A percentile compares a stretch with the other conserved stretches of the same genome.
Evolutionary conservation across 2,888 invertebrate species (phyloP).

Genomic region (Mechanitis messenoides): DNA sequence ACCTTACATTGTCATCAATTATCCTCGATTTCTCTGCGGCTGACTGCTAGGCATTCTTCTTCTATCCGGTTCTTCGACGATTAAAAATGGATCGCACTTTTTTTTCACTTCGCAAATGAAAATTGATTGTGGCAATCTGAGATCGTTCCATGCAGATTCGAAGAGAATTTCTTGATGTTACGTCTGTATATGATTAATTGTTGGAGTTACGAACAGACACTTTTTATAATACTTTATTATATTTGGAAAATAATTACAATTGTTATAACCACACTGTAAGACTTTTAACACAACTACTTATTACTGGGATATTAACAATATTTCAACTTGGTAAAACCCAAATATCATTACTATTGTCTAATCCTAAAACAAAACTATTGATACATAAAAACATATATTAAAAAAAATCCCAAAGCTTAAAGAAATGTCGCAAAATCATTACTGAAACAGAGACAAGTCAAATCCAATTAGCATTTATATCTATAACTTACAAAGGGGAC

Average conservation of each 20-base stretch:
- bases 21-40: conserved; percentile 68
- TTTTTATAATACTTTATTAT: background rate
- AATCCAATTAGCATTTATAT: conserved; percentile 35
- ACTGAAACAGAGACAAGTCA: too few species aligned
- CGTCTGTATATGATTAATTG: conserved; percentile 45
- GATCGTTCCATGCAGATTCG: conserved; percentile 67
- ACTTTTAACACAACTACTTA: too few species aligned
- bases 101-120: conserved; percentile 51
- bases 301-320: too few species aligned
- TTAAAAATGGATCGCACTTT: conserved; percentile 61
- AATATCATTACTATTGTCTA: too few species aligned
- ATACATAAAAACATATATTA: too few species aligned
- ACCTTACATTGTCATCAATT: conserved; percentile 70
- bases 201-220: conserved; percentile 5
- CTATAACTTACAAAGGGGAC: conserved; percentile 26
- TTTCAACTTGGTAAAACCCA: too few species aligned
- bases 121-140: conserved; percentile 70
- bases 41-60: conserved; percentile 63
- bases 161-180: conserved; percentile 43
- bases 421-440: too few species aligned
- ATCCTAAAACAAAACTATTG: too few species aligned
- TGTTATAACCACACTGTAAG: too few species aligned
- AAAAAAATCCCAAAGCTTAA: too few species aligned
- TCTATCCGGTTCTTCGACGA: conserved; percentile 57
- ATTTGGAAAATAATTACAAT: background rate